phyloP scores from a whole-genome alignment of 35 echinoderm and acorn worm species.

The Ophioderma brevispina region DNA sequence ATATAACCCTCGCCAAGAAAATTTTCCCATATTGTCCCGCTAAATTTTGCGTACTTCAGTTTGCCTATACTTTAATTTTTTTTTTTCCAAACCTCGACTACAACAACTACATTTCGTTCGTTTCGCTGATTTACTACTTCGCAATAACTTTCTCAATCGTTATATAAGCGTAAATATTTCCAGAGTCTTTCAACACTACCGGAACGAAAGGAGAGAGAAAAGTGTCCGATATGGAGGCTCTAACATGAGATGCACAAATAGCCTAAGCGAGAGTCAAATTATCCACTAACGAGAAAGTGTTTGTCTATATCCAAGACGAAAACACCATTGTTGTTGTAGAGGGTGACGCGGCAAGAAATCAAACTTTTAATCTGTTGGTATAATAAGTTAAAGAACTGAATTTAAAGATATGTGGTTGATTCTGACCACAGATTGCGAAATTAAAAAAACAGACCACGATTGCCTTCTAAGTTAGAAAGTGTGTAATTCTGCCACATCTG shows the following conservation, averaged over 20 bases:
- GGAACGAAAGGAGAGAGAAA: constrained; percentile 75
- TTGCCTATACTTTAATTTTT: too few species aligned
- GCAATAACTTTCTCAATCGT: neutral
- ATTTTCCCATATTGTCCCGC: too few species aligned
- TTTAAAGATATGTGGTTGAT: neutral
- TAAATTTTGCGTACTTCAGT: too few species aligned
- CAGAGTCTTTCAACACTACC: constrained; percentile 94
- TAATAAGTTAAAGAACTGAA: neutral
- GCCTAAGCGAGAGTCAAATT: constrained; percentile 82
- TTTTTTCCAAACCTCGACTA: too few species aligned
- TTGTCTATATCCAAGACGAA: constrained; percentile 83
- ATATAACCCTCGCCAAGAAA: too few species aligned
- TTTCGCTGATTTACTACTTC: too few species aligned
- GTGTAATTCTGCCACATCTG: too few species aligned
- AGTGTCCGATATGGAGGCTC: constrained; percentile 74
- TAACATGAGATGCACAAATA: constrained; percentile 79
- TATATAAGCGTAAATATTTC: constrained; percentile 97
- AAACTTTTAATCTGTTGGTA: constrained; percentile 77
- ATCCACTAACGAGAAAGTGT: constrained; percentile 64
- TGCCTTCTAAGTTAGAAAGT: too few species aligned
- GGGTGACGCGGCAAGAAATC: constrained; percentile 80
- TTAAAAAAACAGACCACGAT: neutral
- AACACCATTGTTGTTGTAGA: constrained; percentile 81
- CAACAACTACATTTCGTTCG: too few species aligned
- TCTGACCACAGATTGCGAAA: neutral